Percentiles rank a stretch among this genome's conserved stretches.
Evolutionary conservation across 2,888 invertebrate genomes (phyloP).

Genomic region (Tribolium freemani): DNA sequence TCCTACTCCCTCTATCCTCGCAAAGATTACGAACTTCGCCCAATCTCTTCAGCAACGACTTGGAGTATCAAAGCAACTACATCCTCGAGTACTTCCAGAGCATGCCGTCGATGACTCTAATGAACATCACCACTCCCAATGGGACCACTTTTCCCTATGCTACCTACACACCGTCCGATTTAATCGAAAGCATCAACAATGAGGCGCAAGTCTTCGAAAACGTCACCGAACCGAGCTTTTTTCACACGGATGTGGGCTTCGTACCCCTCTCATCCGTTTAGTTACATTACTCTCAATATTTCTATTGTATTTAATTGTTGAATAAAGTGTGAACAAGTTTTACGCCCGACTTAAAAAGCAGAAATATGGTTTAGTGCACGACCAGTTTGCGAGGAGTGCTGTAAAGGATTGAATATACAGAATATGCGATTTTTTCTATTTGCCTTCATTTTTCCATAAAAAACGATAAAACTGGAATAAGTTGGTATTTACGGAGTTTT

Average conservation of each 20-base stretch:
- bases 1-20: slow-evolving; percentile 52
- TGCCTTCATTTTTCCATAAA: too few species aligned
- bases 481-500: too few species aligned
- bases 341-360: too few species aligned
- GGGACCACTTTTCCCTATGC: slow-evolving; percentile 58
- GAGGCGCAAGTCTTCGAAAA: slow-evolving; percentile 40
- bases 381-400: too few species aligned
- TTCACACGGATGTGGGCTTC: slow-evolving; percentile 55
- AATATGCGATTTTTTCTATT: too few species aligned
- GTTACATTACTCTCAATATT: too few species aligned
- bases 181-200: slow-evolving; percentile 30
- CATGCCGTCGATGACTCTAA: slow-evolving; percentile 54
- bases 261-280: slow-evolving; percentile 49
- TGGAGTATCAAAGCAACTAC: slow-evolving; percentile 57
- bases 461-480: too few species aligned
- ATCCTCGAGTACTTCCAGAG: slow-evolving; percentile 58
- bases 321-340: too few species aligned
- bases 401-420: too few species aligned
- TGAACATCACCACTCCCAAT: slow-evolving; percentile 56
- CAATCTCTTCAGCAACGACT: slow-evolving; percentile 55
- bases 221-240: slow-evolving; percentile 51
- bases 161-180: slow-evolving; percentile 46
- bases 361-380: too few species aligned
- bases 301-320: too few species aligned
- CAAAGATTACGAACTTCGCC: slow-evolving; percentile 56